Percentiles rank a stretch among this genome's conserved stretches.
phyloP scores from a whole-genome alignment of 2,797 vertebrate genomes.

The Balearica regulorum region DNA sequence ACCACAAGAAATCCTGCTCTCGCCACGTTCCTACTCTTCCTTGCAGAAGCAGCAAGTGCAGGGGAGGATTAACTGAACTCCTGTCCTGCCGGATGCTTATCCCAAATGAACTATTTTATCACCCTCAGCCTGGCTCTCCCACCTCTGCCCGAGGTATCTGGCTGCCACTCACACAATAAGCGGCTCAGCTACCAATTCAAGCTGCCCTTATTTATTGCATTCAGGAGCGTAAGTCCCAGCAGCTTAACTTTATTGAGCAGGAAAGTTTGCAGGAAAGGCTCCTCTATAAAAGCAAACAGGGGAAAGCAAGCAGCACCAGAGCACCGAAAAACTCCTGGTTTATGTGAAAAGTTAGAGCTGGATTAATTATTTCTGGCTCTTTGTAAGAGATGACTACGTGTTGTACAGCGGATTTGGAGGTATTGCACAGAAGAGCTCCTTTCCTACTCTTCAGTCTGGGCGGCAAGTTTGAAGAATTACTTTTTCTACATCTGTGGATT shows the following conservation, averaged over 20 bases:
- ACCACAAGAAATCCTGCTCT: background rate
- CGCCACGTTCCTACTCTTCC: rapidly evolving
- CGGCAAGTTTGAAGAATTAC: background rate
- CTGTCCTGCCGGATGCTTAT: background rate
- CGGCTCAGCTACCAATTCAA: background rate
- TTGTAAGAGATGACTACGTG: background rate
- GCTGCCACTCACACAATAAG: background rate
- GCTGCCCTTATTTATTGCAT: background rate
- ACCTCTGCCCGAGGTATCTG: rapidly evolving
- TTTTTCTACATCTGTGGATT: background rate
- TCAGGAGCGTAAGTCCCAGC: rapidly evolving
- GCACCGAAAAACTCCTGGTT: background rate
- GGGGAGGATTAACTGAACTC: background rate
- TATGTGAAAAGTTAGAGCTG: background rate
- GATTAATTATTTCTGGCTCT: background rate
- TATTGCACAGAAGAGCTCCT: background rate
- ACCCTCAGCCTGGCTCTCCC: background rate
- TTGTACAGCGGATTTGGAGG: background rate
- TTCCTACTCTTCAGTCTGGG: background rate
- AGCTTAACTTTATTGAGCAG: background rate
- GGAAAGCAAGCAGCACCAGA: background rate
- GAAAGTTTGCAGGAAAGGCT: background rate
- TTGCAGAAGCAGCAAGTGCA: background rate
- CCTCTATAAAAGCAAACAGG: background rate
- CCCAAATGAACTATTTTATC: background rate